These are phyloP conservation scores for Borostomias antarcticus DNA, from an alignment of 2,797 vertebrate genomes.

Conservation along the genomic window DNA sequence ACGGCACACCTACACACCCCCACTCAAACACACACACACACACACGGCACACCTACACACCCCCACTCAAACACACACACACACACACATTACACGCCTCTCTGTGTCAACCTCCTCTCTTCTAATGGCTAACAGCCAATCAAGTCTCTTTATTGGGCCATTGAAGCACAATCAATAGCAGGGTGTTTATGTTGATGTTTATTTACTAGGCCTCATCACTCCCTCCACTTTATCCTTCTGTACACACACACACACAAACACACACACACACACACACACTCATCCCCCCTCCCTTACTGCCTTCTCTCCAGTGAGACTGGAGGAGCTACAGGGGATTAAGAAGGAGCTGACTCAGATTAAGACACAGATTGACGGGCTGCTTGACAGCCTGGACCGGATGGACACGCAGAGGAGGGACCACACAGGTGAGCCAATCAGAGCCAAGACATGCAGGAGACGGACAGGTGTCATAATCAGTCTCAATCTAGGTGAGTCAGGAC, in stretches of 20 bases:
- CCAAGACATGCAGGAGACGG: too few relatives aligned
- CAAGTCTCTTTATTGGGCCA: conserved; percentile 14
- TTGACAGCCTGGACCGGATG: conserved; percentile 83
- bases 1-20: background rate
- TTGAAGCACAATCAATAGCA: conserved; percentile 32
- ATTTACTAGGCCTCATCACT: conserved; percentile 2
- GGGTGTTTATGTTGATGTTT: conserved; percentile 13
- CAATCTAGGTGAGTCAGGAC: too few relatives aligned
- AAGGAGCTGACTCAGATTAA: conserved; percentile 83
- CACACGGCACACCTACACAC: background rate
- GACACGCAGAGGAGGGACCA: conserved; percentile 76
- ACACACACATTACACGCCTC: conserved; percentile 46
- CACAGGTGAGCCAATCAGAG: conserved; percentile 67
- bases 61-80: conserved; percentile 36
- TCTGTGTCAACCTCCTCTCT: conserved; percentile 25
- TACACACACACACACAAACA: too few relatives aligned
- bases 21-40: background rate
- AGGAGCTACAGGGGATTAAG: conserved; percentile 83
- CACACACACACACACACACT: too few relatives aligned
- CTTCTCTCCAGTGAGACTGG: conserved; percentile 74
- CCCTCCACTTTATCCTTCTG: conserved; percentile 11
- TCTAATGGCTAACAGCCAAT: conserved; percentile 36
- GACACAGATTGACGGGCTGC: conserved; percentile 82
- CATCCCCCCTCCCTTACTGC: conserved; percentile 12
- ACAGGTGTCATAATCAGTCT: background rate